A percentile compares a stretch with the other conserved stretches of the same genome.
phyloP scores from a whole-genome alignment of 2,888 invertebrate species.

The Thysanoteuthis rhombus region DNA sequence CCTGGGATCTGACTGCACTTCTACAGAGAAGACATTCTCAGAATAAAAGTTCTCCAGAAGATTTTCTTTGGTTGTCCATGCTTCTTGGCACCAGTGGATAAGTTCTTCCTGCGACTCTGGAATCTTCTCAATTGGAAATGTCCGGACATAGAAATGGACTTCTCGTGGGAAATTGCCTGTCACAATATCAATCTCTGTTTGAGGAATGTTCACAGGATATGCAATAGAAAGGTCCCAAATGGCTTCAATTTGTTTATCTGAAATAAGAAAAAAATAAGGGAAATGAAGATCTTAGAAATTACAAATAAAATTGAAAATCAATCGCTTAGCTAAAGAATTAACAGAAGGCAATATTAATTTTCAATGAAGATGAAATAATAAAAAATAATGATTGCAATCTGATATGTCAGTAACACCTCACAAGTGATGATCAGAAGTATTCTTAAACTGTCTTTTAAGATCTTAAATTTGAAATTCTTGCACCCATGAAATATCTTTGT shows the following conservation, averaged over 20 bases:
- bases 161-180: slow-evolving; percentile 79
- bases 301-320: background rate
- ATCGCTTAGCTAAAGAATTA: too few relatives aligned
- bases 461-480: too few relatives aligned
- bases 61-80: slow-evolving; percentile 68
- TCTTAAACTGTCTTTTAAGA: too few relatives aligned
- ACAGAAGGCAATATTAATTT: too few relatives aligned
- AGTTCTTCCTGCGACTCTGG: slow-evolving; percentile 47
- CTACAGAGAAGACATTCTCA: slow-evolving; percentile 37
- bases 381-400: too few relatives aligned
- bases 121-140: slow-evolving; percentile 44
- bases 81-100: slow-evolving; percentile 62
- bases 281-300: background rate
- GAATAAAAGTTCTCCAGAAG: slow-evolving; percentile 54
- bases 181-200: slow-evolving; percentile 79
- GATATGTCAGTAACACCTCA: too few relatives aligned
- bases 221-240: slow-evolving; percentile 89
- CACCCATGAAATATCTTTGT: too few relatives aligned
- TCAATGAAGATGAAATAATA: too few relatives aligned
- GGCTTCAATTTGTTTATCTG: slow-evolving; percentile 76
- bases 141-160: slow-evolving; percentile 80
- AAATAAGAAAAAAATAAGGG: slow-evolving; percentile 28
- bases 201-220: slow-evolving; percentile 80
- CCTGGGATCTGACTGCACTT: slow-evolving; percentile 24
- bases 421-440: too few relatives aligned